phyloP scores from a whole-genome alignment of 2,113 vertebrate genomes.

The Esox niger region DNA sequence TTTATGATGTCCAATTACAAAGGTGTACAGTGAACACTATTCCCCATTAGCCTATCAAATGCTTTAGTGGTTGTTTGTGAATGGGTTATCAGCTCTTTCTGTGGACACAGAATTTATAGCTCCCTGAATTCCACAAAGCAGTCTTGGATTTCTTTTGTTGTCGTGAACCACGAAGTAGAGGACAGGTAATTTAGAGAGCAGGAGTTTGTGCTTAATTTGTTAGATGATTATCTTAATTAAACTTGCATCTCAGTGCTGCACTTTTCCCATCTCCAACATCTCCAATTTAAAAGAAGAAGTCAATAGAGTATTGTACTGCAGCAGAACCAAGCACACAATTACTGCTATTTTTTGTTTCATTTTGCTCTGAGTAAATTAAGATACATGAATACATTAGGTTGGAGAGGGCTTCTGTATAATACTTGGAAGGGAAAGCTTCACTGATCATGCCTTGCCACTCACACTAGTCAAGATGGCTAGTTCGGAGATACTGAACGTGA shows the following conservation, averaged over 20 bases:
- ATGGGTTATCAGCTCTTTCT: constrained; percentile 71
- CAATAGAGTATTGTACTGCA: constrained; percentile 50
- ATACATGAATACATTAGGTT: constrained; percentile 36
- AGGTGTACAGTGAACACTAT: constrained; percentile 69
- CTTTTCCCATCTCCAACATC: constrained; percentile 29
- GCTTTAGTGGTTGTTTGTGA: constrained; percentile 77
- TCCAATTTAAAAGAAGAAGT: constrained; percentile 52
- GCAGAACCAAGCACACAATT: constrained; percentile 60
- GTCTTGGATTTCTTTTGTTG: constrained; percentile 55
- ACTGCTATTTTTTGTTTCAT: constrained; percentile 45
- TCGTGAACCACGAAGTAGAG: constrained; percentile 45
- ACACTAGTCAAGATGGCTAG: too few relatives aligned
- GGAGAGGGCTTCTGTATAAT: constrained; percentile 15
- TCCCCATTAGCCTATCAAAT: constrained; percentile 84
- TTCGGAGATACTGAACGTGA: too few relatives aligned
- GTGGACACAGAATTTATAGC: constrained; percentile 60
- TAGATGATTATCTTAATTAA: constrained; percentile 76
- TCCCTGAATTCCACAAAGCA: constrained; percentile 62
- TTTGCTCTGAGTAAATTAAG: constrained; percentile 46
- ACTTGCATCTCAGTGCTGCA: constrained; percentile 46
- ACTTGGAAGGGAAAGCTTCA: constrained; percentile 21
- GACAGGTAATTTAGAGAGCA: constrained; percentile 69
- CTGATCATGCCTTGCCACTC: background rate
- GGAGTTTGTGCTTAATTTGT: constrained; percentile 69
- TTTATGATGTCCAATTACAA: constrained; percentile 87